Evolutionary conservation across 1,140 invertebrate species (phyloP).

Genomic region (Lasaia peninsularis): DNA sequence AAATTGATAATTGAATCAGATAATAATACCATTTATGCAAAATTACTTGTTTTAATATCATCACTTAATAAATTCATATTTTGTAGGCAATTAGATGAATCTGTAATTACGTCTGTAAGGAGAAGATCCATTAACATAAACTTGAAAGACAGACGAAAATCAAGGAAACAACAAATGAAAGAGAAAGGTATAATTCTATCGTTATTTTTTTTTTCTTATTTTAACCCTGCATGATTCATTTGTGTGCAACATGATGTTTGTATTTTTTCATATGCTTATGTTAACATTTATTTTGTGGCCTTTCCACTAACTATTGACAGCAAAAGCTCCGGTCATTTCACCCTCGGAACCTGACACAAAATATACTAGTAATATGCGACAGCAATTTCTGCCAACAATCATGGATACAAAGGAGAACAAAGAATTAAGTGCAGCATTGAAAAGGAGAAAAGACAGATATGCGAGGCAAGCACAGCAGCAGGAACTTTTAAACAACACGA

Average conservation of each 20-base stretch:
- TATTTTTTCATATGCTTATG: slow-evolving; percentile 6
- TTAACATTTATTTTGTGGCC: slow-evolving; percentile 31
- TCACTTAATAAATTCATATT: slow-evolving; percentile 12
- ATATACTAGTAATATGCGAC: slow-evolving; percentile 36
- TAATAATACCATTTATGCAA: too few relatives aligned
- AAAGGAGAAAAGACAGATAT: slow-evolving; percentile 51
- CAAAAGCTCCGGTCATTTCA: slow-evolving; percentile 37
- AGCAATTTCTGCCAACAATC: slow-evolving; percentile 41
- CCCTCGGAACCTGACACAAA: slow-evolving; percentile 45
- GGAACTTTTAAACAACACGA: slow-evolving; percentile 52
- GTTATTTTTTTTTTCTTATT: slow-evolving; percentile 9
- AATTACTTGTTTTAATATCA: not conserved
- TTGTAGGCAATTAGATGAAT: slow-evolving; percentile 85
- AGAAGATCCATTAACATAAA: slow-evolving; percentile 48
- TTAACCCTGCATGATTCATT: slow-evolving; percentile 18
- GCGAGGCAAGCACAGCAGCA: slow-evolving; percentile 57
- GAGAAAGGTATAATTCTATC: slow-evolving; percentile 45
- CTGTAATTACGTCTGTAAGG: slow-evolving; percentile 76
- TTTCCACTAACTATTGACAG: slow-evolving; percentile 56
- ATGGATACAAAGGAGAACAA: slow-evolving; percentile 57
- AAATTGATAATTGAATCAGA: too few relatives aligned
- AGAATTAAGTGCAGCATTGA: slow-evolving; percentile 49
- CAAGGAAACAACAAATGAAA: slow-evolving; percentile 57
- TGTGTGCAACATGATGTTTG: slow-evolving; percentile 22
- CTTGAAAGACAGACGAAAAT: slow-evolving; percentile 46